Percentiles rank a stretch among this genome's conserved stretches.
phyloP scores from a whole-genome alignment of 2,888 invertebrate species.

The Scrobipalpa atriplicella region DNA sequence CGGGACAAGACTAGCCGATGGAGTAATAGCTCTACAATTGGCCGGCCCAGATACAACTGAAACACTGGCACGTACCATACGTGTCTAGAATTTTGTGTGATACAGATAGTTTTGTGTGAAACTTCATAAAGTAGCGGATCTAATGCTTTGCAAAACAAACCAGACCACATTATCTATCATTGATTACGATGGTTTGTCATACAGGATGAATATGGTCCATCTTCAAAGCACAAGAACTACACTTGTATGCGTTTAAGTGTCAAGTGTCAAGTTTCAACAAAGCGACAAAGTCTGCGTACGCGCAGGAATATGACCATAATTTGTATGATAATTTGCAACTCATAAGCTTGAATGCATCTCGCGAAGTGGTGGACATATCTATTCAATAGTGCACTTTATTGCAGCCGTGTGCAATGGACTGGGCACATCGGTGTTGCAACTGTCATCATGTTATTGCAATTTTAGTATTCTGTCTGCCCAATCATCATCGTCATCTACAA shows the following conservation, averaged over 20 bases:
- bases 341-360: conserved; percentile 2
- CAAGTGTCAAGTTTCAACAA: not conserved
- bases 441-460: conserved; percentile 3
- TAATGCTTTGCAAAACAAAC: too few species aligned
- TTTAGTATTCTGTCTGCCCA: not conserved
- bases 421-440: not conserved
- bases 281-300: not conserved
- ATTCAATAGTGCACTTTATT: not conserved
- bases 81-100: not conserved
- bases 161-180: too few species aligned
- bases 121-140: not conserved
- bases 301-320: conserved; percentile 1
- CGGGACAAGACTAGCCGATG: not conserved
- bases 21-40: conserved; percentile 4
- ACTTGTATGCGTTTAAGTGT: not conserved
- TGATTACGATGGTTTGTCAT: too few species aligned
- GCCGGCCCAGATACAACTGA: conserved; percentile 19
- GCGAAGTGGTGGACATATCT: not conserved
- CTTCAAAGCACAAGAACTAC: not conserved
- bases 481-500: conserved; percentile 6
- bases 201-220: not conserved
- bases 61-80: conserved; percentile 32
- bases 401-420: not conserved
- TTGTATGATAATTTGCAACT: conserved; percentile 7
- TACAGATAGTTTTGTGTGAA: not conserved